These are phyloP conservation scores for Phalacrocorax aristotelis DNA, from an alignment of 2,113 vertebrate species.

Conservation along the genomic window DNA sequence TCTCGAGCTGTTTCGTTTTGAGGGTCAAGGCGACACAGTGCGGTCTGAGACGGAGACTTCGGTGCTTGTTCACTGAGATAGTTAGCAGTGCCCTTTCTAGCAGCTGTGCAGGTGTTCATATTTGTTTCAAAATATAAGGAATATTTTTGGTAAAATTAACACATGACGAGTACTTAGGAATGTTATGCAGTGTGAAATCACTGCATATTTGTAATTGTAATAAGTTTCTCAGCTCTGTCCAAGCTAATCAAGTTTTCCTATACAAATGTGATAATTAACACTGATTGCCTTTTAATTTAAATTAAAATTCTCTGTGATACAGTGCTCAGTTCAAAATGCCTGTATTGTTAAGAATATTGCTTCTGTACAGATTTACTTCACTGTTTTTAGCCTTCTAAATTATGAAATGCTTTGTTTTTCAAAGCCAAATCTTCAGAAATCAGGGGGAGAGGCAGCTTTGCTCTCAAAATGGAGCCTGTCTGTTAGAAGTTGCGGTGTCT, in stretches of 20 bases:
- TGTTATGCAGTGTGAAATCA: not conserved
- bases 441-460: not conserved
- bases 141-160: not conserved
- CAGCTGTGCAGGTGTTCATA: not conserved
- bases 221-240: not conserved
- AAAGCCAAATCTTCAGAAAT: not conserved
- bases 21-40: not conserved
- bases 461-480: not conserved
- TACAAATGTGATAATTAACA: not conserved
- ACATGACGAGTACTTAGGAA: not conserved
- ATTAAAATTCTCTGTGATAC: not conserved
- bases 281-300: not conserved
- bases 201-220: not conserved
- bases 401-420: not conserved
- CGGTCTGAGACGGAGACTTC: not conserved
- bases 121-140: not conserved
- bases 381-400: not conserved
- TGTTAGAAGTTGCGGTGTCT: not conserved
- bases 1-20: not conserved
- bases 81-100: not conserved
- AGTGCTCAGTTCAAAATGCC: not conserved
- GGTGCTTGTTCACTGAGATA: not conserved
- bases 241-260: not conserved
- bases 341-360: not conserved
- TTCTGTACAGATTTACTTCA: not conserved